Evolutionary conservation across 2,113 vertebrate species (phyloP).

Genomic region (Catharus fuscescens): DNA sequence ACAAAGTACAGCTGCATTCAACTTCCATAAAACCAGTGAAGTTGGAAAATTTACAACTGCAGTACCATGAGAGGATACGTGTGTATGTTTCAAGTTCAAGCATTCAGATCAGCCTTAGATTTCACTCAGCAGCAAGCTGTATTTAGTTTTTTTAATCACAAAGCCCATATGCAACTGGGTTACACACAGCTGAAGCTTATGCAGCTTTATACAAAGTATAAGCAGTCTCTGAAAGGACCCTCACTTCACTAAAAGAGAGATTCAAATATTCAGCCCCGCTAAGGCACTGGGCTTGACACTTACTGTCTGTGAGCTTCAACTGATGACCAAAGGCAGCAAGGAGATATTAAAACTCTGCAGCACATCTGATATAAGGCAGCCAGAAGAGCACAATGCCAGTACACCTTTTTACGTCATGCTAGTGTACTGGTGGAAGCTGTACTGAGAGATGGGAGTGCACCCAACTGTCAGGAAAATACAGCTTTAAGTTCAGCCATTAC

Average conservation of each 20-base stretch:
- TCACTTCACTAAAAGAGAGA: not conserved
- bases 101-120: not conserved
- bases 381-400: not conserved
- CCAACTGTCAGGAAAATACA: not conserved
- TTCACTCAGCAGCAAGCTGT: not conserved
- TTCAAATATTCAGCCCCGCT: not conserved
- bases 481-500: not conserved
- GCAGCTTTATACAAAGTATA: not conserved
- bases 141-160: not conserved
- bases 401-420: not conserved
- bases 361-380: not conserved
- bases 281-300: not conserved
- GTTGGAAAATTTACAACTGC: not conserved
- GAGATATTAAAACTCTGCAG: not conserved
- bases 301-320: not conserved
- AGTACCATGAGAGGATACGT: not conserved
- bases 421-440: not conserved
- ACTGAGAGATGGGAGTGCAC: not conserved
- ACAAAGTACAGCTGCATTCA: not conserved
- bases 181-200: not conserved
- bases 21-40: not conserved
- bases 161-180: not conserved
- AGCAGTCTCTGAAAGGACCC: not conserved
- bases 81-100: not conserved
- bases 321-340: slow-evolving; percentile 4